Percentiles rank a stretch among this genome's conserved stretches.
Conservation (phyloP, 2,888 invertebrate genomes). For the Boloria euphrosyne region DNA sequence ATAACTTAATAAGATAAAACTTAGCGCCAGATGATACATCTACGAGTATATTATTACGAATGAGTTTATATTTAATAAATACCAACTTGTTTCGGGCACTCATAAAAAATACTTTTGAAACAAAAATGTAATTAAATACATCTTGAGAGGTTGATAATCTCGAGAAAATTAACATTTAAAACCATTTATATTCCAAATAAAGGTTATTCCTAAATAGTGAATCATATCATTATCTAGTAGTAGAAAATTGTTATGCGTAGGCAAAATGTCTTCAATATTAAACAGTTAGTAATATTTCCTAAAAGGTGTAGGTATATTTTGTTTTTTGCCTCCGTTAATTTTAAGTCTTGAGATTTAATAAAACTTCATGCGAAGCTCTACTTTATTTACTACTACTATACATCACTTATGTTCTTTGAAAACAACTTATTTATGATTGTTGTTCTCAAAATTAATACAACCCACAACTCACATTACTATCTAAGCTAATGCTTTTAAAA, state of each 20-base stretch:
- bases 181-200: slow-evolving; percentile 1
- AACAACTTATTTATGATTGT: too few relatives aligned
- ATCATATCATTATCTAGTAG: slow-evolving; percentile 2
- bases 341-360: not conserved
- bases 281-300: slow-evolving; percentile 16
- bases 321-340: slow-evolving; percentile 12
- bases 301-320: slow-evolving; percentile 2
- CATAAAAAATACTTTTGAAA: not conserved
- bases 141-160: slow-evolving; percentile 16
- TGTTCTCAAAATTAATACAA: too few relatives aligned
- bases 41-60: not conserved
- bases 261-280: slow-evolving; percentile 19
- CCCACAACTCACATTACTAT: too few relatives aligned
- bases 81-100: not conserved
- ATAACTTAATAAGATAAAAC: slow-evolving; percentile 18
- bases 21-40: slow-evolving; percentile 8
- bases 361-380: not conserved
- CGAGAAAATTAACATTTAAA: not conserved
- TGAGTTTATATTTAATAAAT: not conserved
- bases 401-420: too few relatives aligned
- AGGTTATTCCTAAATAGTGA: not conserved
- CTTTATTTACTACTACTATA: not conserved
- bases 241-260: slow-evolving; percentile 5
- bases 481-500: too few relatives aligned
- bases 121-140: not conserved